Conservation (phyloP, 2,888 invertebrate species). For the Pandemis corylana region DNA sequence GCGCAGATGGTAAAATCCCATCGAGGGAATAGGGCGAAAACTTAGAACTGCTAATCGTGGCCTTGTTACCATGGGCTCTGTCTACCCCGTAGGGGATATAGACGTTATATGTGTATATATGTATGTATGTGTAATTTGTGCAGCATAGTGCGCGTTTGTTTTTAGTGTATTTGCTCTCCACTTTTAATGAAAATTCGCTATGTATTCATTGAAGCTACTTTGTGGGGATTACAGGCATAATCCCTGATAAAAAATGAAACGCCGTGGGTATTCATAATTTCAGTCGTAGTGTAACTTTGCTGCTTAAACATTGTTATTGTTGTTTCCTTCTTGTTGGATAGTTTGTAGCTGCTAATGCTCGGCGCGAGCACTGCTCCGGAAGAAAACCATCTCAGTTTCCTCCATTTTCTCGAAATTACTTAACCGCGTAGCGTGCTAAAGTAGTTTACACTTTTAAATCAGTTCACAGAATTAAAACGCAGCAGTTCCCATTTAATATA, state of each 20-base stretch:
- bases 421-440: slow-evolving; percentile 3
- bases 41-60: too few species aligned
- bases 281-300: slow-evolving; percentile 16
- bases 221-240: not conserved
- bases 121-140: not conserved
- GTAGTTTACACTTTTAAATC: slow-evolving; percentile 25
- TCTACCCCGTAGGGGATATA: too few species aligned
- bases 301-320: slow-evolving; percentile 33
- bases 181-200: not conserved
- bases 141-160: not conserved
- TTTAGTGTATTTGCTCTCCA: not conserved
- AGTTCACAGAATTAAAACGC: not conserved
- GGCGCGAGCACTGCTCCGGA: slow-evolving; percentile 11
- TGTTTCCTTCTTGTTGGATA: slow-evolving; percentile 33
- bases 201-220: not conserved
- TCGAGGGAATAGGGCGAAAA: too few species aligned
- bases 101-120: too few species aligned
- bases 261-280: not conserved
- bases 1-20: too few species aligned
- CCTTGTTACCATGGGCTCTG: too few species aligned
- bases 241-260: not conserved
- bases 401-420: slow-evolving; percentile 26
- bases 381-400: slow-evolving; percentile 28
- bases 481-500: not conserved
- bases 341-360: slow-evolving; percentile 38